A percentile compares a stretch with the other conserved stretches of the same genome.
Conservation (phyloP, 1,140 invertebrate genomes). For the Philaenus spumarius region DNA sequence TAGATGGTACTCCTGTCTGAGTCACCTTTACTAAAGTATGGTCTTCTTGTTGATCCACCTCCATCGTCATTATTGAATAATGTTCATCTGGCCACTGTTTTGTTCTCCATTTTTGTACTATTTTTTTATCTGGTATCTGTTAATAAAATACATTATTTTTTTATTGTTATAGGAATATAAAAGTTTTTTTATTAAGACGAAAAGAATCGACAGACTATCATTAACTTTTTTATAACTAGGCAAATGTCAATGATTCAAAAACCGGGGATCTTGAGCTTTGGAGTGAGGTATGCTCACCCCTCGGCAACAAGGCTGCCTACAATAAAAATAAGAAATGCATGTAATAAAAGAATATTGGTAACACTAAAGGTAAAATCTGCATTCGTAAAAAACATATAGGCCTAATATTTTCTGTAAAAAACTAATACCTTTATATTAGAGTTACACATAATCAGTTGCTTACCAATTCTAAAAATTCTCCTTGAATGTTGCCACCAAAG, state of each 20-base stretch:
- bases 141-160: neutral
- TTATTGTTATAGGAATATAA: neutral
- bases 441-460: conserved; percentile 27
- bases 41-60: conserved; percentile 74
- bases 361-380: too few species aligned
- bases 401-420: too few species aligned
- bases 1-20: conserved; percentile 72
- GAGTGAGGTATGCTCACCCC: too few species aligned
- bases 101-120: conserved; percentile 90
- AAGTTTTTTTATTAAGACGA: neutral
- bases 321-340: too few species aligned
- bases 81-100: conserved; percentile 92
- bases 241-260: too few species aligned
- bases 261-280: too few species aligned
- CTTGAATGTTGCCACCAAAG: conserved; percentile 87
- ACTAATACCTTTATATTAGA: too few species aligned
- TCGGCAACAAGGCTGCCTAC: too few species aligned
- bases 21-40: conserved; percentile 72
- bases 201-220: neutral
- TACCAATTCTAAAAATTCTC: conserved; percentile 78
- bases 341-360: too few species aligned
- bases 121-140: conserved; percentile 69
- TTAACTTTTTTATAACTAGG: neutral
- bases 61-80: conserved; percentile 81
- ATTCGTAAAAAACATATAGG: too few species aligned